Base-by-base conservation (phyloP, 2,113 vertebrate species). In the Myiopsitta monachus region DNA sequence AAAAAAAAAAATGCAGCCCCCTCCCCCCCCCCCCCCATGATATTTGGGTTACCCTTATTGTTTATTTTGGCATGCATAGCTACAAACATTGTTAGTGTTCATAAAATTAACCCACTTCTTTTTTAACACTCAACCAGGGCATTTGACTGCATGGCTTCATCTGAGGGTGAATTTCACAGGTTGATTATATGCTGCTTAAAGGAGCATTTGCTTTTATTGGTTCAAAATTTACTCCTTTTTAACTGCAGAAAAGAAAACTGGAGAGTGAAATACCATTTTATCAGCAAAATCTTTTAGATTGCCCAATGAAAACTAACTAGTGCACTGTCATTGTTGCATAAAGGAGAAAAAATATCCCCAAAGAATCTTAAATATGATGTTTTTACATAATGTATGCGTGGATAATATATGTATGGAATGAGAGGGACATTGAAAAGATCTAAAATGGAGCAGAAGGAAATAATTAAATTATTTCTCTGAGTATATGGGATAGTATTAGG, bases 61-160 rank as follows among this genome's bases (percentile, higher is more conserved):
- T 84, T 95, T 81, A 86, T 92, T 94, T 95, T 81, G 44, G 30
- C 44, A 79, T 95, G 57, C 64, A 83, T 87, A 81, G 26, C 36
- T 87, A 78, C 52, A 73, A 96, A 83, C 90, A 26, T 80, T 90
- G 51, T 78, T 92, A 83, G 61, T 61, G 69, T 78, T 95, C 87
- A 94, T 83, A 95, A 94, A 90, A 95, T 88, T 95, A 90, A 76
- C 55, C 55, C 18, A 59, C 26, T 72, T 84, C 43, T 93, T 92
- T 92, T 91, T 95, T 90, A 88, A 92, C 70, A 93, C 88, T 95
- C 94, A 94, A 5, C 51, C 26, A 67, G 64, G 11, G 55, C 83
- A 66, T 96, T 90, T 93, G 79, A 52, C 70, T 85, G 93, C 79
- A 91, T 77, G 67, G 68, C 52, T 68, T 95, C 84, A 84, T 67